These are phyloP conservation scores for Drosophila repletoides DNA, from an alignment of 1,140 invertebrate genomes.

Conservation along the genomic window DNA sequence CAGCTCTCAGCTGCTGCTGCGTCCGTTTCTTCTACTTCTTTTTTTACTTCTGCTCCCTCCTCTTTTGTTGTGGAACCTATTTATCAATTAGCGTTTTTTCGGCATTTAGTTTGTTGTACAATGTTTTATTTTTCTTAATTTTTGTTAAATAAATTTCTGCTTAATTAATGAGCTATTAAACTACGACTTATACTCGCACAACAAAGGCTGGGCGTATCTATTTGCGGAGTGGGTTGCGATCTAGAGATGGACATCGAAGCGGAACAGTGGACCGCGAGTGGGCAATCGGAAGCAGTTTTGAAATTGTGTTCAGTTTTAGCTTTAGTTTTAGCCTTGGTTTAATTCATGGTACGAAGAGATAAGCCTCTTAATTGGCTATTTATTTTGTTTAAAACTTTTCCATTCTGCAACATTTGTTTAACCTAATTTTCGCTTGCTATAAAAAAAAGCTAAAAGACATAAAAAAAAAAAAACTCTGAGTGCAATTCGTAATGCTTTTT, in stretches of 20 bases:
- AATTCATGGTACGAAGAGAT: slow-evolving; percentile 13
- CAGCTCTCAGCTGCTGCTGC: slow-evolving; percentile 10
- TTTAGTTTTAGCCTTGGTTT: slow-evolving; percentile 26
- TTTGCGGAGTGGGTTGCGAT: slow-evolving; percentile 13
- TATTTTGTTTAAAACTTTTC: slow-evolving; percentile 14
- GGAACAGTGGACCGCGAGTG: too few species aligned
- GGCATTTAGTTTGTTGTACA: neutral
- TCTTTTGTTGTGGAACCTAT: slow-evolving; percentile 59
- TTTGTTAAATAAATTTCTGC: slow-evolving; percentile 43
- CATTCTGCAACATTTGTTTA: slow-evolving; percentile 23
- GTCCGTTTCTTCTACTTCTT: slow-evolving; percentile 19
- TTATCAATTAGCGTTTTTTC: slow-evolving; percentile 64
- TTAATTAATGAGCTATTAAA: slow-evolving; percentile 67
- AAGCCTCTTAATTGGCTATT: slow-evolving; percentile 1
- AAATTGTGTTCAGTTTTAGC: slow-evolving; percentile 5
- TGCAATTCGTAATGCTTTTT: slow-evolving; percentile 13
- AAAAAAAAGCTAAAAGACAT: slow-evolving; percentile 4
- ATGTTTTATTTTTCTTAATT: slow-evolving; percentile 55
- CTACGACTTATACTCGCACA: slow-evolving; percentile 25
- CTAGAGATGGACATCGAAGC: slow-evolving; percentile 37
- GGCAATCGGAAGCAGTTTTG: slow-evolving; percentile 29
- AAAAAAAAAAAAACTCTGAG: too few species aligned
- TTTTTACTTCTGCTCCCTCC: slow-evolving; percentile 30
- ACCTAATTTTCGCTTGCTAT: slow-evolving; percentile 18
- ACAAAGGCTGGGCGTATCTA: slow-evolving; percentile 44